Percentiles rank a stretch among this genome's conserved stretches.
These are phyloP conservation scores for Seladonia tumulorum DNA, from an alignment of 2,888 invertebrate species.

Conservation along the genomic window DNA sequence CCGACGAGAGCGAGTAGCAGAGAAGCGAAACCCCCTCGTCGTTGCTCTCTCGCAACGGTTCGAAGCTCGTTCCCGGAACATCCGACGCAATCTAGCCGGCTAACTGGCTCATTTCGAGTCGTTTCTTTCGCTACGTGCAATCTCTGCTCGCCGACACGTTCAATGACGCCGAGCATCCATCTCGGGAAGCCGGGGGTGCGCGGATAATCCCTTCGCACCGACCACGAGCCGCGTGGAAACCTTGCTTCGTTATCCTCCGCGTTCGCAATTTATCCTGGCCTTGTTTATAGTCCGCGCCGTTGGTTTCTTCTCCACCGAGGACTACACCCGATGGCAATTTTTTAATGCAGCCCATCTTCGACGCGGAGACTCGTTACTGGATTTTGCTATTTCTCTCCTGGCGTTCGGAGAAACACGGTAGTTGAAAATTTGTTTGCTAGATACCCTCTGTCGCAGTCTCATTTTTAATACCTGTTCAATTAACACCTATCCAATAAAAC, in stretches of 20 bases:
- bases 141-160: not conserved
- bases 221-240: not conserved
- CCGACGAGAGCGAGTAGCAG: slow-evolving; percentile 57
- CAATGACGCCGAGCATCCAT: not conserved
- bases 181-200: not conserved
- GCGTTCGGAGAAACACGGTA: too few species aligned
- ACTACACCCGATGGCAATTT: not conserved
- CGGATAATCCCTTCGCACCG: slow-evolving; percentile 1
- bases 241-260: not conserved
- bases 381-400: not conserved
- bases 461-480: too few species aligned
- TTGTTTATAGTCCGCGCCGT: not conserved
- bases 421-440: too few species aligned
- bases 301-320: not conserved
- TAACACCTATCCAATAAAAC: too few species aligned
- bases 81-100: slow-evolving; percentile 63
- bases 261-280: slow-evolving; percentile 1
- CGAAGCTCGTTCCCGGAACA: slow-evolving; percentile 65
- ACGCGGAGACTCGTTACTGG: not conserved
- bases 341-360: not conserved
- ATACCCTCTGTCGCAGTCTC: too few species aligned
- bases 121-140: slow-evolving; percentile 23
- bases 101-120: slow-evolving; percentile 44
- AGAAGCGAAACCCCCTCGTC: slow-evolving; percentile 51
- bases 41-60: slow-evolving; percentile 26